Conservation (phyloP, 2,888 invertebrate genomes). For the Plebejus anna region DNA sequence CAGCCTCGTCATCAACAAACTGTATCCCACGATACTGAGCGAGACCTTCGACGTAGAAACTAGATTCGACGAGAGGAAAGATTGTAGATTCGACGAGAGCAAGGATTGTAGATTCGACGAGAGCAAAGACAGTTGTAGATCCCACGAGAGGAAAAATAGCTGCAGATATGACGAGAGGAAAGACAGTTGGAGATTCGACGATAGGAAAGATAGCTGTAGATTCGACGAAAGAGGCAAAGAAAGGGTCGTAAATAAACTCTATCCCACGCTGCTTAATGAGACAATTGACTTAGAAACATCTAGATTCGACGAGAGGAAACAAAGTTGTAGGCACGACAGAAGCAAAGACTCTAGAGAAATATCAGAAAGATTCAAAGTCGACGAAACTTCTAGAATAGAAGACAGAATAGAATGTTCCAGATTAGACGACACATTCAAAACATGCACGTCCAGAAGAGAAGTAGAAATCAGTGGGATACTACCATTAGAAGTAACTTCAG, state of each 20-base stretch:
- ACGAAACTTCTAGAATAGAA: conserved; percentile 52
- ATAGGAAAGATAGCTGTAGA: conserved; percentile 29
- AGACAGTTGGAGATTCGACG: neutral
- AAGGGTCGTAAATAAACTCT: conserved; percentile 60
- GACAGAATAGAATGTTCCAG: conserved; percentile 31
- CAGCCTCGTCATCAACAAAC: conserved; percentile 61
- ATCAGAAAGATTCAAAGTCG: neutral
- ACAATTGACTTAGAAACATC: conserved; percentile 58
- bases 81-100: neutral
- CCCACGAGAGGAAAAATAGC: conserved; percentile 40
- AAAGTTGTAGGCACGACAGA: neutral
- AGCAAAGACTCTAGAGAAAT: neutral
- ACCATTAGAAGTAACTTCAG: conserved; percentile 50
- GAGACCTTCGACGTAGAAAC: conserved; percentile 63
- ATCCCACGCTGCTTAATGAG: conserved; percentile 66
- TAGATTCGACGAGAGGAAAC: conserved; percentile 43
- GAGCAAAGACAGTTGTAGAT: conserved; percentile 30
- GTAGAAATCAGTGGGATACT: conserved; percentile 62
- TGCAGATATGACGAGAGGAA: conserved; percentile 21
- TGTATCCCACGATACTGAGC: conserved; percentile 67
- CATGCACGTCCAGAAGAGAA: conserved; percentile 55
- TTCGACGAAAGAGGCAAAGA: neutral
- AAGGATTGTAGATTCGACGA: neutral
- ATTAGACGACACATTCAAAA: conserved; percentile 47
- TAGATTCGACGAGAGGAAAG: conserved; percentile 43